A percentile compares a stretch with the other conserved stretches of the same genome.
phyloP scores from a whole-genome alignment of 2,888 invertebrate genomes.

The Stomorhina lunata region DNA sequence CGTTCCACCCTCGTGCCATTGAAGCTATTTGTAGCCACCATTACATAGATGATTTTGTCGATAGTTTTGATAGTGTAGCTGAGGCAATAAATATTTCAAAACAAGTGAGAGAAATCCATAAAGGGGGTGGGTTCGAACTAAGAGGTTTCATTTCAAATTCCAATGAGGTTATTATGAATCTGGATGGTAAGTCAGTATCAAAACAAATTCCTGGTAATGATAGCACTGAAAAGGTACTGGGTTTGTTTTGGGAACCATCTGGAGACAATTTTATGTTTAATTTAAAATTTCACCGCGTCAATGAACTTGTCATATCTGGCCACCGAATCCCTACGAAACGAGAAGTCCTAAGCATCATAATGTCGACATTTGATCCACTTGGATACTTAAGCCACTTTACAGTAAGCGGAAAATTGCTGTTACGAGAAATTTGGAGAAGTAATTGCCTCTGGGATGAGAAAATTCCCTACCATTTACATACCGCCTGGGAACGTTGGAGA shows the following conservation, averaged over 20 bases:
- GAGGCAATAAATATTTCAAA: slow-evolving; percentile 40
- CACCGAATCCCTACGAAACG: neutral
- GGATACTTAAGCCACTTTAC: neutral
- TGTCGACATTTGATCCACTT: too few relatives aligned
- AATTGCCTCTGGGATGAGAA: slow-evolving; percentile 15
- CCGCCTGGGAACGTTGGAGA: slow-evolving; percentile 34
- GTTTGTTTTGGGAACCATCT: neutral
- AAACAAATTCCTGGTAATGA: too few relatives aligned
- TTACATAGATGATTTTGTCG: slow-evolving; percentile 57
- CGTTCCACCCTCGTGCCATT: slow-evolving; percentile 45
- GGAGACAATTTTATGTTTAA: slow-evolving; percentile 11
- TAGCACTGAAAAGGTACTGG: too few relatives aligned
- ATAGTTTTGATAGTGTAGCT: slow-evolving; percentile 30
- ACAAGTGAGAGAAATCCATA: slow-evolving; percentile 44
- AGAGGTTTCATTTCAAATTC: slow-evolving; percentile 52
- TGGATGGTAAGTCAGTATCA: too few relatives aligned
- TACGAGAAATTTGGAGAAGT: slow-evolving; percentile 19
- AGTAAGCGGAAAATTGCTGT: slow-evolving; percentile 10
- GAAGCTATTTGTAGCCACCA: slow-evolving; percentile 41
- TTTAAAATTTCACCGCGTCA: slow-evolving; percentile 13
- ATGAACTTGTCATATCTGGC: slow-evolving; percentile 1
- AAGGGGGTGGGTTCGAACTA: slow-evolving; percentile 56
- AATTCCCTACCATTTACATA: slow-evolving; percentile 11
- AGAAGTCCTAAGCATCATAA: too few relatives aligned
- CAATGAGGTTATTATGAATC: too few relatives aligned